Evolutionary conservation across 2,888 invertebrate genomes (phyloP).

Genomic region (Girardia tigrina): DNA sequence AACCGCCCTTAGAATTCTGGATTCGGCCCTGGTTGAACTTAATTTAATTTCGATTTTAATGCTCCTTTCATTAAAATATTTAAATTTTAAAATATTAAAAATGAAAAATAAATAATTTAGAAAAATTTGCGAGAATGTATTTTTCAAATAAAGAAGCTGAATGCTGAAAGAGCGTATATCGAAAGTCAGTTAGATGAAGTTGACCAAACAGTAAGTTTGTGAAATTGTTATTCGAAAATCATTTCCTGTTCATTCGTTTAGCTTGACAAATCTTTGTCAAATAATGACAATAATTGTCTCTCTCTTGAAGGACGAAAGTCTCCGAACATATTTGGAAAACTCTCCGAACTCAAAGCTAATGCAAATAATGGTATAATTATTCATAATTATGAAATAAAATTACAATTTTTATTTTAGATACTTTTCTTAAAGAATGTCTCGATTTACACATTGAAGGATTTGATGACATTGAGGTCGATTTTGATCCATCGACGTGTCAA

Average conservation of each 20-base stretch:
- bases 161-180: neutral
- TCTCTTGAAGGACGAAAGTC: conserved; percentile 12
- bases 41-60: too few species aligned
- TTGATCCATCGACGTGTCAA: neutral
- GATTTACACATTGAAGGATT: neutral
- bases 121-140: conserved; percentile 5
- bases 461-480: neutral
- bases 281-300: neutral
- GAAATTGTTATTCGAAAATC: neutral
- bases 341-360: neutral
- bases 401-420: neutral
- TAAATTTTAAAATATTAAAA: too few species aligned
- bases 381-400: too few species aligned
- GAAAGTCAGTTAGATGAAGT: neutral
- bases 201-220: neutral
- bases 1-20: too few species aligned
- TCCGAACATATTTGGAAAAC: conserved; percentile 8
- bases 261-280: neutral
- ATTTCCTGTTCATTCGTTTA: neutral
- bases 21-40: too few species aligned
- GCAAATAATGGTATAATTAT: neutral
- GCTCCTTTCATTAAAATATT: too few species aligned
- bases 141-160: neutral
- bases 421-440: conserved; percentile 8
- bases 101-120: too few species aligned